phyloP scores from a whole-genome alignment of 2,888 invertebrate genomes.

The Mesorhabditis belari region DNA sequence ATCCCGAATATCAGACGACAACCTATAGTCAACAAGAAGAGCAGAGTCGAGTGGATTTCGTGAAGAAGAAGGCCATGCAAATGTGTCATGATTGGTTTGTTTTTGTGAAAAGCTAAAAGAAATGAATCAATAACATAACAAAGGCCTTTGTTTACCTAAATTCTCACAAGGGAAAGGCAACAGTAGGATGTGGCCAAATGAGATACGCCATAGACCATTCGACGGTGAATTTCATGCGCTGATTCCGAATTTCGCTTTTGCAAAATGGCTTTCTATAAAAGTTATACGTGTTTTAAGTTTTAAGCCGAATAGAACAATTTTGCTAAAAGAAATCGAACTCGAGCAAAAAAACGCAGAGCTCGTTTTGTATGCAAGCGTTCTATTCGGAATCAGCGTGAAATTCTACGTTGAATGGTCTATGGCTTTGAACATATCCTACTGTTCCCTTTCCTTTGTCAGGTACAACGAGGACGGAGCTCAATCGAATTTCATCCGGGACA shows the following conservation, averaged over 20 bases:
- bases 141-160: background rate
- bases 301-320: too few relatives aligned
- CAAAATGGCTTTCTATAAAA: too few relatives aligned
- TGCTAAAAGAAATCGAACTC: too few relatives aligned
- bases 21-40: slow-evolving; percentile 35
- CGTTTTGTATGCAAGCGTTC: too few relatives aligned
- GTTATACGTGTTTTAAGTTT: too few relatives aligned
- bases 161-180: too few relatives aligned
- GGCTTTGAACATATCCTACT: background rate
- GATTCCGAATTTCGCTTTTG: too few relatives aligned
- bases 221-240: background rate
- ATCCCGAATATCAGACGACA: slow-evolving; percentile 34
- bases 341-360: too few relatives aligned
- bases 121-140: background rate
- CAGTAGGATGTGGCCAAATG: too few relatives aligned
- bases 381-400: too few relatives aligned
- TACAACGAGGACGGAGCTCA: slow-evolving; percentile 44
- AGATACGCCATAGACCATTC: too few relatives aligned
- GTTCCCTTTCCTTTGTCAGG: slow-evolving; percentile 4
- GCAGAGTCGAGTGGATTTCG: slow-evolving; percentile 25
- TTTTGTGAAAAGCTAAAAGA: background rate
- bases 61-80: slow-evolving; percentile 36
- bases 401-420: too few relatives aligned
- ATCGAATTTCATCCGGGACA: slow-evolving; percentile 51
- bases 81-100: slow-evolving; percentile 52